A percentile compares a stretch with the other conserved stretches of the same genome.
phyloP scores from a whole-genome alignment of 2,797 vertebrate genomes.

The Echeneis naucrates region DNA sequence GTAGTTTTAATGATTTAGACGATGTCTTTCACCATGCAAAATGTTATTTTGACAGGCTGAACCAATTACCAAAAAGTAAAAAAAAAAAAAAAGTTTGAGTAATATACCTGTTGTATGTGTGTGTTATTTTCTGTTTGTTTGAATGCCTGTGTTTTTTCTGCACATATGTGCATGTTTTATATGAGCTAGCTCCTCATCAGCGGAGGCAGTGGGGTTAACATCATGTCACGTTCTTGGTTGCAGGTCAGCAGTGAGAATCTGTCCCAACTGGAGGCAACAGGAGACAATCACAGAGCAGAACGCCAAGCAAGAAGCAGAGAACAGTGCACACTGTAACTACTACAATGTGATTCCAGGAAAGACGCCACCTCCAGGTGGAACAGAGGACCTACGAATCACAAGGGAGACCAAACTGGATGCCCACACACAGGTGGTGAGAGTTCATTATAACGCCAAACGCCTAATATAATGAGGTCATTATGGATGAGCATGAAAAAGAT shows the following conservation, averaged over 20 bases:
- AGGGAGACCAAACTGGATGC: conserved; percentile 75
- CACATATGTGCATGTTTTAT: no score
- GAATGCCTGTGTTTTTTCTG: background rate
- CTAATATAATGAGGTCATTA: background rate
- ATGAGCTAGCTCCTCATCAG: no score
- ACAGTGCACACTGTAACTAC: conserved; percentile 77
- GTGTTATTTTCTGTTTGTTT: no score
- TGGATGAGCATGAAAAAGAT: background rate
- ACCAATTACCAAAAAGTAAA: no score
- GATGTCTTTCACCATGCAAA: no score
- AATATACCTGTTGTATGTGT: background rate
- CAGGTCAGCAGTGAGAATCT: conserved; percentile 60
- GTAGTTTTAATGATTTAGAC: background rate
- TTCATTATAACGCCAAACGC: background rate
- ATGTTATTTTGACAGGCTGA: background rate
- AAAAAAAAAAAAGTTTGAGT: no score
- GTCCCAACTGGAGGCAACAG: conserved; percentile 49
- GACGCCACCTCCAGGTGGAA: conserved; percentile 81
- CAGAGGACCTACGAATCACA: conserved; percentile 79
- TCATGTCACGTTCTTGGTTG: background rate
- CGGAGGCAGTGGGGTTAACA: background rate
- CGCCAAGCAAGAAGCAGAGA: conserved; percentile 52
- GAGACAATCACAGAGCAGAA: conserved; percentile 64
- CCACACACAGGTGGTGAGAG: conserved; percentile 51
- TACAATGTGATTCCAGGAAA: conserved; percentile 91